These are phyloP conservation scores for Aplodontia rufa DNA, from an alignment of 2,113 vertebrate genomes.

Conservation along the genomic window DNA sequence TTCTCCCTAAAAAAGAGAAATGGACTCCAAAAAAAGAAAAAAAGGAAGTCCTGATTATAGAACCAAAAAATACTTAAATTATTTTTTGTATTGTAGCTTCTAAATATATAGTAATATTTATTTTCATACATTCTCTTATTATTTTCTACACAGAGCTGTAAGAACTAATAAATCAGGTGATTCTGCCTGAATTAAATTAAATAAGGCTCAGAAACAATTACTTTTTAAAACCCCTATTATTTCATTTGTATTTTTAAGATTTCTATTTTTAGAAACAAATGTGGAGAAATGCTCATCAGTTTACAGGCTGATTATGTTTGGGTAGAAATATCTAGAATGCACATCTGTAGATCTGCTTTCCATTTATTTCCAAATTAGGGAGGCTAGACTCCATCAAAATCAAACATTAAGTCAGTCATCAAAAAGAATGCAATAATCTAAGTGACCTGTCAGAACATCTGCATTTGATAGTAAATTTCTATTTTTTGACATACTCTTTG, in stretches of 20 bases:
- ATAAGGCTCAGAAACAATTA: neutral
- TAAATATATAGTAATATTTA: neutral
- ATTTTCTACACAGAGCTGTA: neutral
- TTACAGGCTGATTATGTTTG: neutral
- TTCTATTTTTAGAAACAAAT: slow-evolving; percentile 4
- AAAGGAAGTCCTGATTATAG: neutral
- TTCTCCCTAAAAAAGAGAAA: neutral
- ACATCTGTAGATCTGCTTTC: neutral
- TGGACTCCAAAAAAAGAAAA: neutral
- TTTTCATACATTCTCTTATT: neutral
- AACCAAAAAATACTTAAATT: neutral
- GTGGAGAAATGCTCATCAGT: neutral
- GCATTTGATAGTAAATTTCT: neutral
- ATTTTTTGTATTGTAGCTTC: neutral
- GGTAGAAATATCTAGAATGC: neutral
- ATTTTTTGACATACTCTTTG: neutral
- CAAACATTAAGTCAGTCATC: neutral
- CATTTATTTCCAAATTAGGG: neutral
- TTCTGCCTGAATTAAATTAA: neutral
- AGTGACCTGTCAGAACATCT: slow-evolving; percentile 31
- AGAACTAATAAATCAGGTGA: neutral
- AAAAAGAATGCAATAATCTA: slow-evolving; percentile 42
- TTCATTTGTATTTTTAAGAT: neutral
- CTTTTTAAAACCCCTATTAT: neutral
- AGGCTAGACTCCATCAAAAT: neutral